Evolutionary conservation across 2,888 invertebrate species (phyloP), one percentile per base, ranked within the genome.

Genomic region (Trachelus tabidus): DNA sequence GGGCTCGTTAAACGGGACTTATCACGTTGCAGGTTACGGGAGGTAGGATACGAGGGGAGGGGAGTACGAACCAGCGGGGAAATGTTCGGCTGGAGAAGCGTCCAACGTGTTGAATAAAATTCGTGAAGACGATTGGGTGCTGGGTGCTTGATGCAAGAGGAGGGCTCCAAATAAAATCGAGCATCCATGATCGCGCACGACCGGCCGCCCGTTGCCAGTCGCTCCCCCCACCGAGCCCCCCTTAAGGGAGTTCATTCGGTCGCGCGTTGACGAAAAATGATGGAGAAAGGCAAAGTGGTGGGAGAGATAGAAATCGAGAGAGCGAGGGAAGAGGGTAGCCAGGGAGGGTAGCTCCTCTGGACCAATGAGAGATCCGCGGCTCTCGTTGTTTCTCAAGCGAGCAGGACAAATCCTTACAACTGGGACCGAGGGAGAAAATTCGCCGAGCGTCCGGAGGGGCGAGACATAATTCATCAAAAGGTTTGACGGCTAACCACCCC

Each of bases 1-100:
- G 77, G 75, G 76, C 83, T 82, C 83, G 81, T 84, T 84, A 84
- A 84, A 83, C 76, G 75, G 74, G 34, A n/a, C 74, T 74, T 74
- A 74, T 74, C 74, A n/a, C 74, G 74, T 34, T 12, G 34, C 34
- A 11, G 75, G 33, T 71, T 73, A 75, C 73, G 71, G 33, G 23
- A 31, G 71, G 33, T 0, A 12, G 12, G 12, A 71, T 12, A 11
- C 23, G 76, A 0, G 75, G 73, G 69, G 34, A 1, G 33, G 33
- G 33, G 33, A 33, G 33, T 74, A 75, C 71, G 75, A 73, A 73
- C 69, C 33, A 76, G 74, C 75, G 31, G 69, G 31, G 69, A 78
- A 33, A 3, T 40, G 68, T 15, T n/a, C 34, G 9, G 68, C 15
- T 23, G 68, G 35, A n/a, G 12, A 12, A 34, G 34, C 35, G 35